These are phyloP conservation scores for Muscidifurax raptorellus DNA, from an alignment of 1,140 invertebrate genomes.

Conservation along the genomic window DNA sequence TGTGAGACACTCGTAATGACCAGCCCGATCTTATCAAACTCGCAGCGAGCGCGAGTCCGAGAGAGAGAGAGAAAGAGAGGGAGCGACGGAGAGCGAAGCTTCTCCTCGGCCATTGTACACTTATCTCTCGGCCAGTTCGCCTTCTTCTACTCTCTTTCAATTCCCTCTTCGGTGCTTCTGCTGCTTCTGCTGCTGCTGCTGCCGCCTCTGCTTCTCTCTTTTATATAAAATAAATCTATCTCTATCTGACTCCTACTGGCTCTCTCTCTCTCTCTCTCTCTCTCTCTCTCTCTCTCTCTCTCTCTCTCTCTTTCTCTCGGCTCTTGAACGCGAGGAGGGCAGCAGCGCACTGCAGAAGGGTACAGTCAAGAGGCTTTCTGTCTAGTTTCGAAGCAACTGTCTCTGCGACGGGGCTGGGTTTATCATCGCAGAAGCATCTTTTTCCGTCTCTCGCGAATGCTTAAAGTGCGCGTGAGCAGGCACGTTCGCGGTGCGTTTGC, in stretches of 20 bases:
- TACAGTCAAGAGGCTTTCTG: conserved; percentile 36
- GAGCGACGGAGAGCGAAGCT: conserved; percentile 26
- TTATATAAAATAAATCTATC: conserved; percentile 53
- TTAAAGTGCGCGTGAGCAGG: background rate
- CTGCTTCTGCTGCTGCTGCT: background rate
- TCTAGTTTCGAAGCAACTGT: conserved; percentile 46
- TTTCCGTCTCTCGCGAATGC: background rate
- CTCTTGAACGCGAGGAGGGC: conserved; percentile 1
- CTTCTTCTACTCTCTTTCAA: conserved; percentile 56
- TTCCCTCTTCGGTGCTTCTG: conserved; percentile 39
- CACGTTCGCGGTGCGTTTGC: background rate
- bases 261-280: conserved; percentile 30
- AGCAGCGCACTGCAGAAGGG: conserved; percentile 1
- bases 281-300: conserved; percentile 40
- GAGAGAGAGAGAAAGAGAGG: background rate
- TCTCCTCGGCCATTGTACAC: conserved; percentile 67
- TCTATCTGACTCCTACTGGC: conserved; percentile 42
- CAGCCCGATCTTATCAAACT: conserved; percentile 69
- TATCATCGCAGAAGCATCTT: conserved; percentile 45
- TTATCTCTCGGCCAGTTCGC: conserved; percentile 62
- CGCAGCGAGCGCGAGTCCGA: conserved; percentile 49
- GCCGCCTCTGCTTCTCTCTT: conserved; percentile 39
- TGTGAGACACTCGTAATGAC: conserved; percentile 71
- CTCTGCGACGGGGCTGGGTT: conserved; percentile 4
- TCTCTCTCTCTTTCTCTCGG: conserved; percentile 33